Evolutionary conservation across 1,140 invertebrate species (phyloP).

Genomic region (Berghia stephanieae): DNA sequence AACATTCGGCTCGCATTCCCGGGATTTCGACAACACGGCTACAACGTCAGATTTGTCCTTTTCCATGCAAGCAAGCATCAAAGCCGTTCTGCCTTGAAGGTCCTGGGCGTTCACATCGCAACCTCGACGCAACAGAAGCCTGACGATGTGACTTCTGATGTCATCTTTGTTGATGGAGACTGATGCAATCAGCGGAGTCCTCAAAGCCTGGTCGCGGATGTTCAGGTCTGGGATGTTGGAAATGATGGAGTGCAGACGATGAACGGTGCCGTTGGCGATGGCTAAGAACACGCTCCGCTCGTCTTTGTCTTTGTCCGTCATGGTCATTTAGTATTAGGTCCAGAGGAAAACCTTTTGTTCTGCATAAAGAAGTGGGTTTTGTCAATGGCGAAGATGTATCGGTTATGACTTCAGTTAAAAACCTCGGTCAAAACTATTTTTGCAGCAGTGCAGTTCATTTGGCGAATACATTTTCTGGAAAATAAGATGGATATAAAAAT

Average conservation of each 20-base stretch:
- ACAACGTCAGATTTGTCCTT: slow-evolving; percentile 83
- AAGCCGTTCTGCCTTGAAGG: slow-evolving; percentile 86
- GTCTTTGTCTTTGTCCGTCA: too few species aligned
- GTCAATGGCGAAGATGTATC: too few species aligned
- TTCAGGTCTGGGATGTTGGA: slow-evolving; percentile 36
- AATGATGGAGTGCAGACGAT: slow-evolving; percentile 36
- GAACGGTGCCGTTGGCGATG: slow-evolving; percentile 36
- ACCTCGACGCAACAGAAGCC: slow-evolving; percentile 67
- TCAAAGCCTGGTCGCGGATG: slow-evolving; percentile 31
- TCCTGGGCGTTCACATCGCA: slow-evolving; percentile 91
- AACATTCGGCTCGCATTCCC: slow-evolving; percentile 83
- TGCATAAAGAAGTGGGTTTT: too few species aligned
- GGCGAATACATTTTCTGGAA: too few species aligned
- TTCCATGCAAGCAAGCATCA: slow-evolving; percentile 93
- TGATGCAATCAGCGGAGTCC: slow-evolving; percentile 49
- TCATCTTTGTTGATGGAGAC: slow-evolving; percentile 44
- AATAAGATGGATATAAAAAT: too few species aligned
- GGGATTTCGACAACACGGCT: slow-evolving; percentile 77
- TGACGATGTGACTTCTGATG: slow-evolving; percentile 44
- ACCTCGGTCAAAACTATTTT: too few species aligned
- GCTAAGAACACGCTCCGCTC: slow-evolving; percentile 36
- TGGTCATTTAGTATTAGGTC: too few species aligned
- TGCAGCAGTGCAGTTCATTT: too few species aligned
- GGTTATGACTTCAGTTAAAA: too few species aligned
- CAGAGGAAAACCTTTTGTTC: too few species aligned